Conservation (phyloP, 2,797 vertebrate genomes). For the Enteromius trimaculatus region DNA sequence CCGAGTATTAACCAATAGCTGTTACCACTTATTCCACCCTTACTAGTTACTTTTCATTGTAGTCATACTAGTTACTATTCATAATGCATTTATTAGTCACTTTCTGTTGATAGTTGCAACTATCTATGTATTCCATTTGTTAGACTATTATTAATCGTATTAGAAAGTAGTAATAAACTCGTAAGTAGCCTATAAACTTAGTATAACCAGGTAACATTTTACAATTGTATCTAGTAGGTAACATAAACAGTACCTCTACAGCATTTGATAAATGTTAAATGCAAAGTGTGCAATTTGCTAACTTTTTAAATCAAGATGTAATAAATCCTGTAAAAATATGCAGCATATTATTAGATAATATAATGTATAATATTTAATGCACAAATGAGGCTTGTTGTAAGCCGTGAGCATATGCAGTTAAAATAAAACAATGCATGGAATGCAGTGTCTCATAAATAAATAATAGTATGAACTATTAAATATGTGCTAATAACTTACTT, state of each 20-base stretch:
- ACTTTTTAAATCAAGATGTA: background rate
- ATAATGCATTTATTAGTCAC: background rate
- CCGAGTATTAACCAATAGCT: background rate
- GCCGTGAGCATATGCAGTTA: too few species aligned
- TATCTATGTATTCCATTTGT: background rate
- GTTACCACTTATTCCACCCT: background rate
- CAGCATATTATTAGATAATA: background rate
- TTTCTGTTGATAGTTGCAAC: too few species aligned
- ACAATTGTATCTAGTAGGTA: background rate
- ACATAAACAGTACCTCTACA: background rate
- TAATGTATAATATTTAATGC: background rate
- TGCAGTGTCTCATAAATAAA: background rate
- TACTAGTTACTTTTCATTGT: background rate
- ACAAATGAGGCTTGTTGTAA: background rate
- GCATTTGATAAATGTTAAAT: background rate
- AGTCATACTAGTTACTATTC: background rate
- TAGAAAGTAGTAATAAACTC: background rate
- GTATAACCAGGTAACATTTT: background rate
- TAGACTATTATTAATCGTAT: background rate
- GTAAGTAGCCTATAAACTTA: background rate
- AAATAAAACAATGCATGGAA: background rate
- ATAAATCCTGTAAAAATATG: background rate
- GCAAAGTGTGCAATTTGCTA: background rate
- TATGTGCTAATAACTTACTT: background rate
- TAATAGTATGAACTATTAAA: background rate